Conservation (phyloP, 2,888 invertebrate species). For the Drosophila maculinotata region DNA sequence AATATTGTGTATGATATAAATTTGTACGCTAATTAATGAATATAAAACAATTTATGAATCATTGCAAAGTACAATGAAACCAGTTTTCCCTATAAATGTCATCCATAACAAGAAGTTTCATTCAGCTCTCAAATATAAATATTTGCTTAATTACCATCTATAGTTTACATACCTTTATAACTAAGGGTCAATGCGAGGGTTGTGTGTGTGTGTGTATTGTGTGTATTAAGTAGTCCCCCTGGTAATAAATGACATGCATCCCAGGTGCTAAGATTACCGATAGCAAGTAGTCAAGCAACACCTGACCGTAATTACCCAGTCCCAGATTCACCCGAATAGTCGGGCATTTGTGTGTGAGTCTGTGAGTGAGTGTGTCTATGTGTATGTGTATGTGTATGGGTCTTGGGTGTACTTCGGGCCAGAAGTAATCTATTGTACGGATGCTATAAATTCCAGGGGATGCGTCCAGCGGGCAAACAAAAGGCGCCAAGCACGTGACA, state of each 20-base stretch:
- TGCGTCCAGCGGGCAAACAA: conserved; percentile 68
- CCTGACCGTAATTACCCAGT: conserved; percentile 68
- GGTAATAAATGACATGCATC: conserved; percentile 52
- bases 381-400: conserved; percentile 4
- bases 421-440: conserved; percentile 65
- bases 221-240: conserved; percentile 20
- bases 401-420: conserved; percentile 32
- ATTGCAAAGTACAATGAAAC: conserved; percentile 6
- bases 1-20: background rate
- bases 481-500: conserved; percentile 76
- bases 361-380: conserved; percentile 5
- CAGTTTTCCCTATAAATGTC: background rate
- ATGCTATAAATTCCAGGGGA: conserved; percentile 62
- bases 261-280: conserved; percentile 65
- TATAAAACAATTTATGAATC: background rate
- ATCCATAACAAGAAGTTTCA: conserved; percentile 2
- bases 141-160: conserved; percentile 26
- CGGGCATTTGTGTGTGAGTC: conserved; percentile 5
- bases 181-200: background rate
- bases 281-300: conserved; percentile 61
- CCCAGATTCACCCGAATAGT: conserved; percentile 3
- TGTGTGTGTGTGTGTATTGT: background rate
- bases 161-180: conserved; percentile 11
- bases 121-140: conserved; percentile 29
- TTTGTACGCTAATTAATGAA: background rate